These are phyloP conservation scores for Zoroaster sp. DNA, from an alignment of 53 echinoderm and acorn worm species.

Conservation along the genomic window DNA sequence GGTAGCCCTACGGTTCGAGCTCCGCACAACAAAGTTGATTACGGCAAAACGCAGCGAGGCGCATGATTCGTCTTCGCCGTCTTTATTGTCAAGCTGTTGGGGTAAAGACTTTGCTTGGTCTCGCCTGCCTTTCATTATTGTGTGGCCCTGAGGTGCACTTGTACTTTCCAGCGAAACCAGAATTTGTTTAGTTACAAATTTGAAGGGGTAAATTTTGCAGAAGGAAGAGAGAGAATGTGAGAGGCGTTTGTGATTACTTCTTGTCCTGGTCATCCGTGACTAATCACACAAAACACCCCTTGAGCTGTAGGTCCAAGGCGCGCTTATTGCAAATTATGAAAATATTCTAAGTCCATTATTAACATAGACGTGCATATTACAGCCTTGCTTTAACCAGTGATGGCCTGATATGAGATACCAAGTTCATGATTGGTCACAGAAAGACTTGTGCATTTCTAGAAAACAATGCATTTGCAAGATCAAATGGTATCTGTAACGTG, in stretches of 20 bases:
- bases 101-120: slow-evolving; percentile 7
- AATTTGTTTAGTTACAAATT: slow-evolving; percentile 39
- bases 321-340: slow-evolving; percentile 12
- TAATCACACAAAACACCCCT: background rate
- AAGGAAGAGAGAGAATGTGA: background rate
- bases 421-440: no score
- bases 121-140: slow-evolving; percentile 40
- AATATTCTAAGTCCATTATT: slow-evolving; percentile 33
- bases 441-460: no score
- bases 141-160: slow-evolving; percentile 37
- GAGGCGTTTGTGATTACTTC: slow-evolving; percentile 17
- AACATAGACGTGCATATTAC: background rate
- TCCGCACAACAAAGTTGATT: slow-evolving; percentile 43
- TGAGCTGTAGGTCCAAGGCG: background rate
- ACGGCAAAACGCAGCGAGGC: slow-evolving; percentile 38
- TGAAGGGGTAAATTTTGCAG: background rate
- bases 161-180: slow-evolving; percentile 22
- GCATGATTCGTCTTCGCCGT: slow-evolving; percentile 43
- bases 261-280: background rate
- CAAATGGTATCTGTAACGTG: no score
- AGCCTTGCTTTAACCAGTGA: no score
- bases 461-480: no score
- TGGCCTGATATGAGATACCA: no score
- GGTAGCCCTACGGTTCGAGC: background rate
- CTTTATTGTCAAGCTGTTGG: slow-evolving; percentile 49